These are phyloP conservation scores for Tachina grossa DNA, from an alignment of 2,888 invertebrate species.

Conservation along the genomic window DNA sequence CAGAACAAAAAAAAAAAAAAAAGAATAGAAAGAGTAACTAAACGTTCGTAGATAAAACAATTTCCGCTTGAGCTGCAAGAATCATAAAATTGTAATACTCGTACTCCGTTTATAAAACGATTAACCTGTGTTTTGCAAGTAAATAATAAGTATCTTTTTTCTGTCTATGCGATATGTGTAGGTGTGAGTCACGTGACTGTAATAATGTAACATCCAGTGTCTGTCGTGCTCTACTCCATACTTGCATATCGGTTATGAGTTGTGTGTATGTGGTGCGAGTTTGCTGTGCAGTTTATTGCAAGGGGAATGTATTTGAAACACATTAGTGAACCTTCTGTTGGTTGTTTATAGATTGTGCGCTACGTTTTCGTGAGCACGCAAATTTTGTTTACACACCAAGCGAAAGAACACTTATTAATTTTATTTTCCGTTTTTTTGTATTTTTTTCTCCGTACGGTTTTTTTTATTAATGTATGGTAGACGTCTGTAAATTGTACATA, in stretches of 20 bases:
- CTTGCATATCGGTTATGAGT: slow-evolving; percentile 29
- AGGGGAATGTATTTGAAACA: slow-evolving; percentile 52
- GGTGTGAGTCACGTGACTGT: slow-evolving; percentile 73
- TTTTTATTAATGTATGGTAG: slow-evolving; percentile 60
- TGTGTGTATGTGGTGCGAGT: neutral
- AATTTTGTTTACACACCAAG: slow-evolving; percentile 38
- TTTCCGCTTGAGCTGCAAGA: slow-evolving; percentile 51
- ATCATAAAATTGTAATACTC: slow-evolving; percentile 24
- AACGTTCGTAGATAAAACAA: slow-evolving; percentile 48
- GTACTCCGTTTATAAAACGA: slow-evolving; percentile 43
- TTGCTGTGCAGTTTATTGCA: slow-evolving; percentile 27
- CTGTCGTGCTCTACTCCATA: neutral
- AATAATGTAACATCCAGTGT: slow-evolving; percentile 42
- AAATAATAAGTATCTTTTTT: slow-evolving; percentile 21
- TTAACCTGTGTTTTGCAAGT: slow-evolving; percentile 55
- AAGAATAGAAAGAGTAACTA: neutral
- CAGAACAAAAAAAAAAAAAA: slow-evolving; percentile 5
- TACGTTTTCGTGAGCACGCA: slow-evolving; percentile 38
- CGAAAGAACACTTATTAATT: slow-evolving; percentile 48
- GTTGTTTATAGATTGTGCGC: slow-evolving; percentile 27
- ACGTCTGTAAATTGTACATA: slow-evolving; percentile 74
- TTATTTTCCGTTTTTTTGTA: neutral
- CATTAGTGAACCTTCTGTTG: slow-evolving; percentile 63
- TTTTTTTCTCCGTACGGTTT: slow-evolving; percentile 21
- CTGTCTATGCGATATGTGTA: slow-evolving; percentile 56